These are phyloP conservation scores for Lymantria dispar DNA, from an alignment of 2,888 invertebrate genomes.

Conservation along the genomic window DNA sequence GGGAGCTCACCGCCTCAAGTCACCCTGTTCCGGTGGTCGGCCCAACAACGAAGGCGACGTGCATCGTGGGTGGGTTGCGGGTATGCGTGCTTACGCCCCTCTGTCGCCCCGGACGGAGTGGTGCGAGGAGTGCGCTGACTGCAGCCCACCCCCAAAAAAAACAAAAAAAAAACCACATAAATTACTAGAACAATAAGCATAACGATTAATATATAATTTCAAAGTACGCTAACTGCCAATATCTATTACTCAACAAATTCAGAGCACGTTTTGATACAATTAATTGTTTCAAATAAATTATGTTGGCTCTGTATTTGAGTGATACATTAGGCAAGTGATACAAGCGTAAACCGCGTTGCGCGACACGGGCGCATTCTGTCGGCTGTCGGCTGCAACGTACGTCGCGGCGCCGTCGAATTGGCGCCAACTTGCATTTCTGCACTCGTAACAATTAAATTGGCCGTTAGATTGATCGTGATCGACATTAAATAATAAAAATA, in stretches of 20 bases:
- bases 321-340: not conserved
- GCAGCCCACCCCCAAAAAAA: too few relatives aligned
- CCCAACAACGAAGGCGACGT: too few relatives aligned
- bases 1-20: too few relatives aligned
- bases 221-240: not conserved
- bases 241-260: not conserved
- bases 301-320: not conserved
- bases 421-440: not conserved
- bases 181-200: too few relatives aligned
- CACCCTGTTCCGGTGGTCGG: too few relatives aligned
- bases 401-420: not conserved
- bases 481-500: constrained; percentile 9
- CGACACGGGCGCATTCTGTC: not conserved
- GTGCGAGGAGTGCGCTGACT: too few relatives aligned
- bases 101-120: too few relatives aligned
- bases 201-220: too few relatives aligned
- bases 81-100: too few relatives aligned
- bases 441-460: not conserved
- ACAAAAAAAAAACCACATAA: too few relatives aligned
- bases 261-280: not conserved
- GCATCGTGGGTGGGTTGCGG: too few relatives aligned
- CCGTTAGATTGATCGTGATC: not conserved
- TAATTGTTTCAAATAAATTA: not conserved
- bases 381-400: not conserved
- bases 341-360: not conserved